These are phyloP conservation scores for Aurelia sp. DNA, from an alignment of 30 jellyfish, hydroid and myxozoan species.

Conservation along the genomic window DNA sequence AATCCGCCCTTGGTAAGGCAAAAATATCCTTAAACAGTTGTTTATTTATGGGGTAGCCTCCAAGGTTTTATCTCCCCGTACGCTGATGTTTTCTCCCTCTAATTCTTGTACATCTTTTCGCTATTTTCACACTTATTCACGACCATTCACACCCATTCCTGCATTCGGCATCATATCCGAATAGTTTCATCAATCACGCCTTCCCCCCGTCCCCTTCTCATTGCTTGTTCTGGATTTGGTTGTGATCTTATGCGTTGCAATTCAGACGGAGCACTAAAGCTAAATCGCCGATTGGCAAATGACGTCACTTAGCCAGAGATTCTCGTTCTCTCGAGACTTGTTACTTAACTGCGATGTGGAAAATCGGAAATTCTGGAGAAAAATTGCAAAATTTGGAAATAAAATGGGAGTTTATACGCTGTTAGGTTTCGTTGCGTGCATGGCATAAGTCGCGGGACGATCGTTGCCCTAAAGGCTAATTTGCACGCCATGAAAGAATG, in stretches of 20 bases:
- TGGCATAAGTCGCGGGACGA: slow-evolving; percentile 32
- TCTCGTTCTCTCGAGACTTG: slow-evolving; percentile 29
- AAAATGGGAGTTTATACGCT: not conserved
- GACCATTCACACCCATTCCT: too few relatives aligned
- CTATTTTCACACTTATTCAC: too few relatives aligned
- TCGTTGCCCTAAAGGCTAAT: slow-evolving; percentile 4
- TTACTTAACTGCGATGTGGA: slow-evolving; percentile 13
- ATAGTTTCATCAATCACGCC: not conserved
- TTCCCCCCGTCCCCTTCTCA: slow-evolving; percentile 47
- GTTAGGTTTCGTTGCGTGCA: slow-evolving; percentile 33
- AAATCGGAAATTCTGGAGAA: slow-evolving; percentile 9
- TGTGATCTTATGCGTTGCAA: slow-evolving; percentile 69
- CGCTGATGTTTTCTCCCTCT: too few relatives aligned
- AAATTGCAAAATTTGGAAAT: slow-evolving; percentile 7
- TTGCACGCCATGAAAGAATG: slow-evolving; percentile 72
- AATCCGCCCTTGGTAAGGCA: too few relatives aligned
- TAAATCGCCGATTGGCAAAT: slow-evolving; percentile 14
- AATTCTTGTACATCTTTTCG: too few relatives aligned
- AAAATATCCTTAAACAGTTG: too few relatives aligned
- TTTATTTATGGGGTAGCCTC: too few relatives aligned
- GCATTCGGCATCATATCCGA: slow-evolving; percentile 32
- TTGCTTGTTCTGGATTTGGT: slow-evolving; percentile 39
- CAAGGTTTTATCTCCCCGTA: too few relatives aligned
- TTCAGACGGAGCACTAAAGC: slow-evolving; percentile 28
- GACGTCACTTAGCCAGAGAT: slow-evolving; percentile 59